phyloP scores from a whole-genome alignment of 2,797 vertebrate genomes.

The Hydrophis major region DNA sequence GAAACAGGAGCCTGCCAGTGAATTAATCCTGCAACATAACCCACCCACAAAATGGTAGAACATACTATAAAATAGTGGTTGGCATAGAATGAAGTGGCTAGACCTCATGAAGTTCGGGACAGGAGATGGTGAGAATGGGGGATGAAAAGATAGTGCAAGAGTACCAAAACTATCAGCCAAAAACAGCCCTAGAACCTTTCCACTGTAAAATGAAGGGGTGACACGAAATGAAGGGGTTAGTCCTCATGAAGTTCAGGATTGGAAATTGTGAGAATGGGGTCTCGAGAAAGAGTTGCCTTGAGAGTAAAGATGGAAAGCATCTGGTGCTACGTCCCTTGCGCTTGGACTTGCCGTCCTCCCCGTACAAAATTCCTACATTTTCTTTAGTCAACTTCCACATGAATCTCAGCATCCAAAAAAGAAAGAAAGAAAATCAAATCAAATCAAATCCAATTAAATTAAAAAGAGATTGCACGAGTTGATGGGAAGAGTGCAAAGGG shows the following conservation, averaged over 20 bases:
- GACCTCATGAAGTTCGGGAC: background rate
- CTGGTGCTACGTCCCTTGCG: background rate
- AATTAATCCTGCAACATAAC: background rate
- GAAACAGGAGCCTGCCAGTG: background rate
- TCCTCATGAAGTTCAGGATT: background rate
- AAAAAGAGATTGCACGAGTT: background rate
- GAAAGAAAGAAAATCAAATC: no score
- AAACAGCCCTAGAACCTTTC: background rate
- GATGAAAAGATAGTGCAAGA: background rate
- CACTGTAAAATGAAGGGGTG: background rate
- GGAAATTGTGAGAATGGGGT: background rate
- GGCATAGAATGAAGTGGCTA: background rate
- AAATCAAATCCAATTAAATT: background rate
- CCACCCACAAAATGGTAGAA: background rate
- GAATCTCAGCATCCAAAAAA: background rate
- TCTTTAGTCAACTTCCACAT: background rate
- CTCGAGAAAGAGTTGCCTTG: background rate
- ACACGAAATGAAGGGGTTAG: background rate
- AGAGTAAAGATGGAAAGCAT: background rate
- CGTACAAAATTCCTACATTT: background rate
- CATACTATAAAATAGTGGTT: background rate
- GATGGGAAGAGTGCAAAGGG: background rate
- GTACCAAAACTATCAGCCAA: background rate
- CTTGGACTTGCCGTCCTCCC: no score
- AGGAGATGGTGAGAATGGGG: background rate